Evolutionary conservation across 2,113 vertebrate species (phyloP).

Genomic region (Ctenodactylus gundi): DNA sequence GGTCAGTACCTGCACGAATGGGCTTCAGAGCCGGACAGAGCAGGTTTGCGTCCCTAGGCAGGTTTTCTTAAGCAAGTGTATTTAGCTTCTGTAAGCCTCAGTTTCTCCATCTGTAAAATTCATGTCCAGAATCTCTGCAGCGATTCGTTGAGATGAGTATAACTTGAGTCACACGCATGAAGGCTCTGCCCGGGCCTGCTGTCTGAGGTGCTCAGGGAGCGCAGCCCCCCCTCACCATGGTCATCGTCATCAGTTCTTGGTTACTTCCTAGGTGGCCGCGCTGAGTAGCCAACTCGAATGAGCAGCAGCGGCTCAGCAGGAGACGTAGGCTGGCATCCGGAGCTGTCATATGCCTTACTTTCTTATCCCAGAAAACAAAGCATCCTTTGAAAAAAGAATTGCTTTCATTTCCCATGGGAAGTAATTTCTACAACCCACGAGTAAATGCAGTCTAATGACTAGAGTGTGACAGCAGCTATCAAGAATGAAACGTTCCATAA

Average conservation of each 20-base stretch:
- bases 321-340: background rate
- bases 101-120: conserved; percentile 15
- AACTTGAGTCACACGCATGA: background rate
- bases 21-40: background rate
- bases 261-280: background rate
- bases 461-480: conserved; percentile 73
- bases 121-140: background rate
- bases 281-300: background rate
- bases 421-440: conserved; percentile 71
- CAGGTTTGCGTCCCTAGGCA: background rate
- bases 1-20: background rate
- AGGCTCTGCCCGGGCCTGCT: background rate
- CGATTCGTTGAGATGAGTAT: background rate
- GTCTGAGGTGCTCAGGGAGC: background rate
- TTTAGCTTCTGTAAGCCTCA: background rate
- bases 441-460: conserved; percentile 75
- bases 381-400: conserved; percentile 70
- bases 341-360: conserved; percentile 1
- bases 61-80: background rate
- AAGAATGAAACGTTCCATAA: conserved; percentile 72
- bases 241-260: background rate
- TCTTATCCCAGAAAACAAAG: conserved; percentile 75
- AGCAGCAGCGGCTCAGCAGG: background rate
- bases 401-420: conserved; percentile 77
- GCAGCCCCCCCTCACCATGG: too few species aligned